Base-by-base conservation (phyloP, 2,888 invertebrate genomes). In the Rhaphigaster nebulosa region DNA sequence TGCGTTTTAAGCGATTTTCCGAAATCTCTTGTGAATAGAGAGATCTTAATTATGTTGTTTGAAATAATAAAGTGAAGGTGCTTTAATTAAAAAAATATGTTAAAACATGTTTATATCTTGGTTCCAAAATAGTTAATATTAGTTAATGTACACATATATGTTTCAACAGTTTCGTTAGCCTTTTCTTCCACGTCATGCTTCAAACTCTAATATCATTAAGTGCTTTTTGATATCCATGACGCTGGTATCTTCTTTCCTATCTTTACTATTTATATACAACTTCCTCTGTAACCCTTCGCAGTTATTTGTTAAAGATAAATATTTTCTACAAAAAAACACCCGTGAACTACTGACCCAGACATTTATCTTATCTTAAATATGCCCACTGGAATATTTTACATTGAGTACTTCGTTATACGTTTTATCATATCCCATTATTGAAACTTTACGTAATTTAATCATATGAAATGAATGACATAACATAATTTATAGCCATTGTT, bases 171-270 rank as follows among this genome's bases (percentile, higher is more conserved):
- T 60, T 60, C 5, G 26, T 60, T 60, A n/a, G 20, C 12, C n/a
- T 3, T 76, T 38, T 23, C 29, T 18, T 34, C 6, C 8, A 38
- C 38, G 38, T 76, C 70, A 76, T 76, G 34, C 15, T 34, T 23
- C 23, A 38, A 38, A 34, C 70, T 6, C 23, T 65, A 76, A 76
- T 76, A 76, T 76, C 70, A 38, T 23, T 20, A 38, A 76, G 34
- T 76, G 70, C 20, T 76, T 76, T 76, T 38, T 76, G 70, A 76
- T 76, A 76, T 38, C 38, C 34, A 76, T 76, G 38, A 76, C 70
- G 23, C 20, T 76, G 26, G 8, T 76, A 76, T 34, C 70, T 26
- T 20, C 70, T 76, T 76, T 76, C 70, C 34, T 76, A 38, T 76
- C 34, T 76, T 20, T 10, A 76, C 4, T 76, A 29, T 76, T 76